These are phyloP conservation scores for Limnodromus scolopaceus DNA, from an alignment of 2,797 vertebrate species.

Conservation along the genomic window DNA sequence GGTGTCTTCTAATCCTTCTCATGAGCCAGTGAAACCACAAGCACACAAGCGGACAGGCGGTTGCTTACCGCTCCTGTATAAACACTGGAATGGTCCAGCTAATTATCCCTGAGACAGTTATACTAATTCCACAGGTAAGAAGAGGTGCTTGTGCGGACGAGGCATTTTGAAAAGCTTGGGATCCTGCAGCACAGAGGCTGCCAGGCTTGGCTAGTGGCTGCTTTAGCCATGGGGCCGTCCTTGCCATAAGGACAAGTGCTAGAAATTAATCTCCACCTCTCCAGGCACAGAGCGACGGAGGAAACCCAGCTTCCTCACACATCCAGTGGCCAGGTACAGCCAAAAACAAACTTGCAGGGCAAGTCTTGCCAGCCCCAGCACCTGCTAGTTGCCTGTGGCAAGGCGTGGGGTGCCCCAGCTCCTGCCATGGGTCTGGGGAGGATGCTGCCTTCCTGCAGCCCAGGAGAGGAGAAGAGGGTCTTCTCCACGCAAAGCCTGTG, in stretches of 20 bases:
- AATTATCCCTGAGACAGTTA: not conserved
- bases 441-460: not conserved
- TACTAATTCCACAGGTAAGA: slow-evolving; percentile 5
- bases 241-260: not conserved
- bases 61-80: not conserved
- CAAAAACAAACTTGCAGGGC: not conserved
- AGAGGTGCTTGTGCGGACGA: slow-evolving; percentile 14
- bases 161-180: slow-evolving; percentile 34
- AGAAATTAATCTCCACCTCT: not conserved
- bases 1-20: slow-evolving; percentile 38
- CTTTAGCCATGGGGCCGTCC: not conserved
- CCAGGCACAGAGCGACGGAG: fast-evolving
- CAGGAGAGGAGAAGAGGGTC: not conserved
- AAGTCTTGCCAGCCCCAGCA: not conserved
- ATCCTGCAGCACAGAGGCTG: not conserved
- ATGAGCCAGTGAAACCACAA: slow-evolving; percentile 31
- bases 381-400: fast-evolving
- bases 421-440: not conserved
- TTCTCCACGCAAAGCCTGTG: not conserved
- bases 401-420: not conserved
- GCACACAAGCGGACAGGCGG: not conserved
- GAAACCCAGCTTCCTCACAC: not conserved
- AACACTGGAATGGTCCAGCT: not conserved
- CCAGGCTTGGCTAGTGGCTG: slow-evolving; percentile 18
- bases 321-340: not conserved